A percentile compares a stretch with the other conserved stretches of the same genome.
These are phyloP conservation scores for Nyctalus aviator DNA, from an alignment of 2,797 vertebrate species.

Conservation along the genomic window DNA sequence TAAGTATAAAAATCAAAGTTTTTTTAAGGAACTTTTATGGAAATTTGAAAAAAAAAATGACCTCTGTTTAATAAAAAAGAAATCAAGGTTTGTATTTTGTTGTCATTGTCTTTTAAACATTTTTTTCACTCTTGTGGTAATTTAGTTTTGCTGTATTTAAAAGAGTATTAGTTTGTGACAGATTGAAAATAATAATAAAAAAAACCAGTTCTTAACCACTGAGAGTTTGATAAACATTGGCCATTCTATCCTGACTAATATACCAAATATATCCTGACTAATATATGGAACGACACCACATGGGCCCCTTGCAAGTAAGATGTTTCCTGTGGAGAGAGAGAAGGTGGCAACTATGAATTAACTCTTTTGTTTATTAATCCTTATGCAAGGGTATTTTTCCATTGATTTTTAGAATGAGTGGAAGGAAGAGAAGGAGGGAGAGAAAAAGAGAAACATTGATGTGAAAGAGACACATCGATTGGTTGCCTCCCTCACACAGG, in stretches of 20 bases:
- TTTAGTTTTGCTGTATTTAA: constrained; percentile 31
- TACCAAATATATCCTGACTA: constrained; percentile 33
- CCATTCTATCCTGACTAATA: constrained; percentile 47
- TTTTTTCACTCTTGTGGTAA: constrained; percentile 21
- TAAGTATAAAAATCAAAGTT: constrained; percentile 21
- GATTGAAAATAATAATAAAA: constrained; percentile 48
- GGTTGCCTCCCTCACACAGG: not conserved
- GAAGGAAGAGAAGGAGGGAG: not conserved
- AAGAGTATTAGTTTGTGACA: constrained; percentile 25
- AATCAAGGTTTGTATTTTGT: constrained; percentile 2
- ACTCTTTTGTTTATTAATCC: not conserved
- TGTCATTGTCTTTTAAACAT: not conserved
- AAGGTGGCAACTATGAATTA: not conserved
- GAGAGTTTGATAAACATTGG: constrained; percentile 36
- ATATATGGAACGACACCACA: not conserved
- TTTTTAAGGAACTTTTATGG: not conserved
- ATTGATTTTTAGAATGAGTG: too few relatives aligned
- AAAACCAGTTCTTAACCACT: not conserved
- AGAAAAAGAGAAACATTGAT: not conserved
- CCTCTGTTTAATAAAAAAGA: not conserved
- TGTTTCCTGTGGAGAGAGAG: not conserved
- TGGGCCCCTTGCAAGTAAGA: not conserved
- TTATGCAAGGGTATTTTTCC: too few relatives aligned
- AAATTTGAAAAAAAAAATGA: constrained; percentile 35
- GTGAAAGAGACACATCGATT: not conserved